Conservation (phyloP, 2,888 invertebrate genomes). For the Cactoblastis cactorum region DNA sequence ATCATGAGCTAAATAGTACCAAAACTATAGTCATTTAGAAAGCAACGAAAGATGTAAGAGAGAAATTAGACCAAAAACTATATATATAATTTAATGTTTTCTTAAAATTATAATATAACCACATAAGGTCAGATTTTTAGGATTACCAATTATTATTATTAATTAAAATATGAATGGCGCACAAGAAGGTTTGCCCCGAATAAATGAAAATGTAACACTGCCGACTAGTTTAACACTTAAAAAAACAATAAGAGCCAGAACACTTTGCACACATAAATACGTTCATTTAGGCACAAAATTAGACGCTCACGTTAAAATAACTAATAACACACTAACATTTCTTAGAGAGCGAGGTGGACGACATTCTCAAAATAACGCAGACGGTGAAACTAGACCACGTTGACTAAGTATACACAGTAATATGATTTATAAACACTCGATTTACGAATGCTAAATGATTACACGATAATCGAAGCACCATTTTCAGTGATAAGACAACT, state of each 20-base stretch:
- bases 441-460: slow-evolving; percentile 52
- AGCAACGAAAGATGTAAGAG: too few species aligned
- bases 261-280: background rate
- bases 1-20: too few species aligned
- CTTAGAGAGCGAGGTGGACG: slow-evolving; percentile 59
- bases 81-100: too few species aligned
- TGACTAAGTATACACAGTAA: slow-evolving; percentile 39
- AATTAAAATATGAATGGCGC: too few species aligned
- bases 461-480: slow-evolving; percentile 66
- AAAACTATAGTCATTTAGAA: too few species aligned
- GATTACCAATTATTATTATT: too few species aligned
- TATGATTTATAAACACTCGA: slow-evolving; percentile 56
- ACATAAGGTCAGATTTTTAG: too few species aligned
- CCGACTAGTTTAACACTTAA: background rate
- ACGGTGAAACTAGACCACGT: slow-evolving; percentile 48
- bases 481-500: slow-evolving; percentile 71
- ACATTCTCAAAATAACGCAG: slow-evolving; percentile 61
- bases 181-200: too few species aligned
- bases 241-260: background rate
- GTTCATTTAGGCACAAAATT: slow-evolving; percentile 13
- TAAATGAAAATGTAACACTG: background rate
- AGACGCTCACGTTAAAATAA: slow-evolving; percentile 25
- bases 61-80: too few species aligned
- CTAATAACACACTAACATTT: slow-evolving; percentile 67
- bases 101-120: too few species aligned